Evolutionary conservation across 2,113 vertebrate genomes (phyloP), one percentile per base, ranked within the genome.

Genomic region (Triplophysa siluroides): DNA sequence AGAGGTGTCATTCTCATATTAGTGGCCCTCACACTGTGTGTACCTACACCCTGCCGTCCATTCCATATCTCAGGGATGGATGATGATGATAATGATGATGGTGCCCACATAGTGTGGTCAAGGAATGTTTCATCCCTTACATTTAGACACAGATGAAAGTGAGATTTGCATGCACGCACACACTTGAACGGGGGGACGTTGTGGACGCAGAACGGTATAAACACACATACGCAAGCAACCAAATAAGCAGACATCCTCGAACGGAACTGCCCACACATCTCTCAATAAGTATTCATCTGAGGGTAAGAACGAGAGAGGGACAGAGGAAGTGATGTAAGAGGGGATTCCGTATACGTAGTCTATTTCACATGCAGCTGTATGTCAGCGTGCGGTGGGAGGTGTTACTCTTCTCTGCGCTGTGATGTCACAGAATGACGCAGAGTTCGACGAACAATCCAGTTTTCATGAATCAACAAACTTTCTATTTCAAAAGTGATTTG

Each of bases 1-100:
- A 64, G 84, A 86, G 84, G 84, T 86, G 84, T 86, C 84, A 86
- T 83, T 83, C 79, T 81, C 84, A 81, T 86, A 86, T 83, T 83
- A 86, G 84, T 86, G 82, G 84, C 82, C 64, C 82, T 81, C 82
- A 81, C 84, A 83, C 84, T 86, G 82, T 83, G 79, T 86, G 84
- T 86, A 86, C 84, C 84, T 83, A 86, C 84, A 83, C 84, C 82
- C 84, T 61, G 82, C 70, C 70, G 66, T 81, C 84, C 80, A 81
- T 83, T 80, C 75, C 78, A 81, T 76, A 72, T 75, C 79, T 70
- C 79, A 77, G 54, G 78, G 79, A 86, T 47, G 78, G 79, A 86
- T 47, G 79, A 85, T 73, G 76, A 78, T 58, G 56, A 77, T 79
- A 78, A 76, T 69, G 81, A 19, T 81, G 66, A 76, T 80, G 81